These are phyloP conservation scores for Umimayanthus chanpuru DNA, from an alignment of 92 coral and sea anemone genomes.

Conservation along the genomic window DNA sequence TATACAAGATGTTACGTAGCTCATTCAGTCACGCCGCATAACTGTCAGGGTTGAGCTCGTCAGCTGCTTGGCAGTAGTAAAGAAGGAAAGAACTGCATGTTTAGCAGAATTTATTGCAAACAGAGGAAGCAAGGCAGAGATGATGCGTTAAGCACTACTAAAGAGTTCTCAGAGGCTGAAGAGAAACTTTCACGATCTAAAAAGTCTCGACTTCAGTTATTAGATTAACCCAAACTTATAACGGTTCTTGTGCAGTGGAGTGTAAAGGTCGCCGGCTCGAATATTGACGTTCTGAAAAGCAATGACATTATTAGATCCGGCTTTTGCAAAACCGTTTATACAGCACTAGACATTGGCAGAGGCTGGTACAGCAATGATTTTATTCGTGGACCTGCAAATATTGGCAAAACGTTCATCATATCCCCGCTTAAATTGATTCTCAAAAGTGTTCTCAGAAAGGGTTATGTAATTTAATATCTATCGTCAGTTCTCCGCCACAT, in stretches of 20 bases:
- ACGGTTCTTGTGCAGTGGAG: constrained; percentile 32
- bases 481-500: constrained; percentile 26
- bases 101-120: constrained; percentile 50
- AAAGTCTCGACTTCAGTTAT: constrained; percentile 31
- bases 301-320: constrained; percentile 25
- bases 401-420: constrained; percentile 16
- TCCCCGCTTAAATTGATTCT: constrained; percentile 27
- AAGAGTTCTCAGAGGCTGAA: constrained; percentile 33
- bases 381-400: constrained; percentile 14
- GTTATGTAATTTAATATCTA: constrained; percentile 5
- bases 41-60: constrained; percentile 31
- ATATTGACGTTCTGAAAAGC: constrained; percentile 16
- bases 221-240: constrained; percentile 28
- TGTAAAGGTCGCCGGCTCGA: constrained; percentile 32
- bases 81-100: constrained; percentile 33
- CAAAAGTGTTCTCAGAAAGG: constrained; percentile 4
- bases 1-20: too few relatives aligned
- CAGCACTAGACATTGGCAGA: constrained; percentile 28
- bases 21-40: constrained; percentile 35
- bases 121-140: constrained; percentile 44
- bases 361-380: constrained; percentile 27
- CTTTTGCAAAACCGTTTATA: constrained; percentile 33
- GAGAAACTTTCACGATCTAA: constrained; percentile 14
- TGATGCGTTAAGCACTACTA: constrained; percentile 24
- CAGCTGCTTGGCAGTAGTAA: constrained; percentile 26